A percentile compares a stretch with the other conserved stretches of the same genome.
Evolutionary conservation across 1,140 invertebrate genomes (phyloP).

Genomic region (Pogonognathellus flavescens): DNA sequence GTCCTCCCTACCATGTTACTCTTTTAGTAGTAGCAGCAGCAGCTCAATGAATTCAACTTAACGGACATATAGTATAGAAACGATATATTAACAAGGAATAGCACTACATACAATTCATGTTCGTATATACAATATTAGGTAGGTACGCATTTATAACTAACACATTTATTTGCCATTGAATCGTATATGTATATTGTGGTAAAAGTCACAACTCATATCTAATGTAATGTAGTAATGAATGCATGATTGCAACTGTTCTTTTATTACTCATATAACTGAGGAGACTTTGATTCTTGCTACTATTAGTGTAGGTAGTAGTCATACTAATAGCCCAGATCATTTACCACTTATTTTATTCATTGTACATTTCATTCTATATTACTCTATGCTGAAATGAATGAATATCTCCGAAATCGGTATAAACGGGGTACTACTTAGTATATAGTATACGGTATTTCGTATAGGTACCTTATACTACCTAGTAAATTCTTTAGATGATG

Average conservation of each 20-base stretch:
- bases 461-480: no score
- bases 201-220: not conserved
- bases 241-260: conserved; percentile 31
- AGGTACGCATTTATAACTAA: not conserved
- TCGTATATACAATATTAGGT: not conserved
- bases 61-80: no score
- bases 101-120: not conserved
- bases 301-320: not conserved
- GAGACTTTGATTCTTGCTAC: not conserved
- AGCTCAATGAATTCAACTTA: not conserved
- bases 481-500: no score
- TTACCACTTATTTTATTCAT: no score
- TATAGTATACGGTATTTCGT: no score
- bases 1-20: not conserved
- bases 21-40: not conserved
- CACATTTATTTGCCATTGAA: not conserved
- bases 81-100: not conserved
- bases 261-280: conserved; percentile 26
- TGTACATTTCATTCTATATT: no score
- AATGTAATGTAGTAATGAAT: conserved; percentile 4
- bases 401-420: no score
- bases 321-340: no score
- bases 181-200: not conserved
- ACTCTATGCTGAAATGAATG: no score
- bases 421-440: no score